A percentile compares a stretch with the other conserved stretches of the same genome.
Conservation (phyloP, 2,797 vertebrate species). For the Carapus acus region DNA sequence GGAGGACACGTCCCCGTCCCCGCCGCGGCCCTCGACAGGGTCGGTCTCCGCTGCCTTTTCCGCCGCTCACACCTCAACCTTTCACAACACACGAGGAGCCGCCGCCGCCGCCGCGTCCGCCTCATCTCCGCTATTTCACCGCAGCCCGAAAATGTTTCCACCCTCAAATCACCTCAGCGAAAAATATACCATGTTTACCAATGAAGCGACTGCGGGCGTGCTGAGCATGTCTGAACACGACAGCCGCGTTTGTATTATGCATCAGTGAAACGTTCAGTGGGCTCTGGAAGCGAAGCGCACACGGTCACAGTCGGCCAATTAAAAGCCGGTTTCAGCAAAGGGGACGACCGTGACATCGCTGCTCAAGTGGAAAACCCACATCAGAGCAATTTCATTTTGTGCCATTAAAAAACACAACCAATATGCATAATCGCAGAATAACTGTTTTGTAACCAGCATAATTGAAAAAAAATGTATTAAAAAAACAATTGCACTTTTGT, state of each 20-base stretch:
- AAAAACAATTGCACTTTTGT: no score
- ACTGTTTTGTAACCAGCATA: no score
- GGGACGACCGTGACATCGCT: background rate
- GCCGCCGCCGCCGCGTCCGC: slow-evolving; percentile 18
- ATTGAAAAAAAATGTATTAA: no score
- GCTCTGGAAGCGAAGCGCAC: background rate
- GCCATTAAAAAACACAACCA: no score
- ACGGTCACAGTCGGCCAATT: background rate
- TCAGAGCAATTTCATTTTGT: no score
- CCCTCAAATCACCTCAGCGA: background rate
- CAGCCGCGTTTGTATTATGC: no score
- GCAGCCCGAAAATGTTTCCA: slow-evolving; percentile 13
- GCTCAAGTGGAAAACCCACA: background rate
- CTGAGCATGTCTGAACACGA: background rate
- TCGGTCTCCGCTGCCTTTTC: slow-evolving; percentile 37
- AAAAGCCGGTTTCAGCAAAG: background rate
- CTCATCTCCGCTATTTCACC: slow-evolving; percentile 14
- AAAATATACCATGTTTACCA: background rate
- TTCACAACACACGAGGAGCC: slow-evolving; percentile 19
- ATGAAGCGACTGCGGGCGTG: background rate
- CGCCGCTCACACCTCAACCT: slow-evolving; percentile 49
- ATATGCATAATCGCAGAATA: no score
- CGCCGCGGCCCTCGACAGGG: slow-evolving; percentile 44
- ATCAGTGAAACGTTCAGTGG: background rate
- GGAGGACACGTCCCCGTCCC: slow-evolving; percentile 32